Percentiles rank a stretch among this genome's conserved stretches.
These are phyloP conservation scores for Eulemur rufifrons DNA, from an alignment of 2,113 vertebrate genomes.

Conservation along the genomic window DNA sequence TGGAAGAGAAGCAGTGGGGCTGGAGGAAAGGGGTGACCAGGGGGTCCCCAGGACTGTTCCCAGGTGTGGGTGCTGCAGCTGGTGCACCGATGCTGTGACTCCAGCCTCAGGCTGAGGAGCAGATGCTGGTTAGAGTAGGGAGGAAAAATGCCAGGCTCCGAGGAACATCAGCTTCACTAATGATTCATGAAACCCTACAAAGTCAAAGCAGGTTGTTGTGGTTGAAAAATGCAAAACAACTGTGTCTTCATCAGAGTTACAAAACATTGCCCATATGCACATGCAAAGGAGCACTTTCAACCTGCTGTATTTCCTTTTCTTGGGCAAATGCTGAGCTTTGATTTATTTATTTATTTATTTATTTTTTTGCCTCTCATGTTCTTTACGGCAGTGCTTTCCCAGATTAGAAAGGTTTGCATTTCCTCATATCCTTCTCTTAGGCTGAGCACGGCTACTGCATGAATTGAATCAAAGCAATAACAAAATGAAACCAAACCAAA, in stretches of 20 bases:
- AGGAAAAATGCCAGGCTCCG: conserved; percentile 69
- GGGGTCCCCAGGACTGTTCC: not conserved
- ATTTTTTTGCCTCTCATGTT: not conserved
- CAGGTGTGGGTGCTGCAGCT: not conserved
- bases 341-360: not conserved
- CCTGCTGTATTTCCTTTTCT: conserved; percentile 47
- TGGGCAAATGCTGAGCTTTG: conserved; percentile 36
- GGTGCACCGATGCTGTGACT: not conserved
- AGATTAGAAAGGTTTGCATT: conserved; percentile 70
- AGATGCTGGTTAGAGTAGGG: conserved; percentile 39
- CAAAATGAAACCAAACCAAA: conserved; percentile 42
- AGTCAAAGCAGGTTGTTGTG: conserved; percentile 79
- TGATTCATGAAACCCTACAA: conserved; percentile 74
- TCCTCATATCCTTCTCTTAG: conserved; percentile 51
- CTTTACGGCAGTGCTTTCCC: conserved; percentile 73
- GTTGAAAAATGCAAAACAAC: conserved; percentile 79
- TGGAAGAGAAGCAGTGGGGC: not conserved
- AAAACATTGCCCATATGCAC: conserved; percentile 74
- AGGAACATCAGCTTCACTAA: conserved; percentile 76
- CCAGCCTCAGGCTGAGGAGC: not conserved
- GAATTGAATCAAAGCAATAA: conserved; percentile 49
- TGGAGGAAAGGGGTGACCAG: not conserved
- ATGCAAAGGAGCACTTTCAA: conserved; percentile 59
- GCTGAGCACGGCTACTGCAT: conserved; percentile 11
- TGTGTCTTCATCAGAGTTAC: conserved; percentile 77